Evolutionary conservation across 2,113 vertebrate species (phyloP).

Genomic region (Brevimyrus niger): DNA sequence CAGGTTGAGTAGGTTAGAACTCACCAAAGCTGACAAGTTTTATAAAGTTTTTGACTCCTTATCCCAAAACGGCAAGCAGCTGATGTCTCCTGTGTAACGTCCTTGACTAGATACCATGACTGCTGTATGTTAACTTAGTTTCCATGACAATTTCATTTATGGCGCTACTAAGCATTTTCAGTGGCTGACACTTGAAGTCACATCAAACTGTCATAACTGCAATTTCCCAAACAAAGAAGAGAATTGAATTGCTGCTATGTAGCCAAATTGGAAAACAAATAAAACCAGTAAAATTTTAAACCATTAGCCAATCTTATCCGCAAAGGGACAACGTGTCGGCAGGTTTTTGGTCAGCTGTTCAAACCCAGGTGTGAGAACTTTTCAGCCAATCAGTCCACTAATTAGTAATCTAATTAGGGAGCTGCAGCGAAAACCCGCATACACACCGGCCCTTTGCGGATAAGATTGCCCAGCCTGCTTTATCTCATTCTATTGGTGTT

Average conservation of each 20-base stretch:
- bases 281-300: no score
- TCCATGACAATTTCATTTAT: neutral
- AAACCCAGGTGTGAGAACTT: no score
- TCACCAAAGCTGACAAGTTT: neutral
- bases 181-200: neutral
- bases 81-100: neutral
- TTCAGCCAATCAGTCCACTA: no score
- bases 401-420: no score
- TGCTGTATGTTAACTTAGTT: neutral
- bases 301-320: no score
- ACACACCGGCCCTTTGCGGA: neutral
- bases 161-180: neutral
- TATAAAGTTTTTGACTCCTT: neutral
- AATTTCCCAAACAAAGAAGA: neutral
- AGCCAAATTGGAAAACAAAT: neutral
- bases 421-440: neutral
- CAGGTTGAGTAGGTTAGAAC: neutral
- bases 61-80: neutral
- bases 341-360: no score
- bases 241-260: neutral
- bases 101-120: neutral
- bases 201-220: neutral
- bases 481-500: neutral
- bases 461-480: neutral
- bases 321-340: no score